Evolutionary conservation across 2,113 vertebrate species (phyloP).

Genomic region (Pionites leucogaster): DNA sequence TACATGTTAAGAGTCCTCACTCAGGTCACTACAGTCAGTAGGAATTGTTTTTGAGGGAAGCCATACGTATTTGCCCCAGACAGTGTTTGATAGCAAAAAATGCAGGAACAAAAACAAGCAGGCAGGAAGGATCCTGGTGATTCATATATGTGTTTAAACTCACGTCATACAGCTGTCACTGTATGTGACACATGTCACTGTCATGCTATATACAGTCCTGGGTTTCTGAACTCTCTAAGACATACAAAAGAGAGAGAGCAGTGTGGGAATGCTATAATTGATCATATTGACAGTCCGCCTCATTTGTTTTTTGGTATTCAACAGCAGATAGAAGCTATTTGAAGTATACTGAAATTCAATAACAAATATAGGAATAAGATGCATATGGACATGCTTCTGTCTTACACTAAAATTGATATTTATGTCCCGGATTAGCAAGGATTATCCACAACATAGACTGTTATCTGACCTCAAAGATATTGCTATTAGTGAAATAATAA

Average conservation of each 20-base stretch:
- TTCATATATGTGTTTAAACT: background rate
- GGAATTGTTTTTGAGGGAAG: background rate
- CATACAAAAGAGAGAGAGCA: rapidly evolving
- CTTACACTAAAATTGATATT: background rate
- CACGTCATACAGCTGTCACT: background rate
- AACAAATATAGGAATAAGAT: background rate
- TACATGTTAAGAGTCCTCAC: background rate
- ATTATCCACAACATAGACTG: background rate
- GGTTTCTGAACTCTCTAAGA: background rate
- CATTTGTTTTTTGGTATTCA: background rate
- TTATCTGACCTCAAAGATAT: background rate
- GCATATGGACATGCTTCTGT: background rate
- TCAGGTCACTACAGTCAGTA: background rate
- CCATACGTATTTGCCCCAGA: background rate
- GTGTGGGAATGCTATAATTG: background rate
- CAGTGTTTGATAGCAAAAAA: background rate
- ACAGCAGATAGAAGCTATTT: background rate
- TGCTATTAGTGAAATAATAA: background rate
- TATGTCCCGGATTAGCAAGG: background rate
- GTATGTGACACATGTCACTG: no score
- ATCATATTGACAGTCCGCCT: background rate
- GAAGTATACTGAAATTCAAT: background rate
- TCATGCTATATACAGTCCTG: background rate
- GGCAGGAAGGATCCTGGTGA: background rate
- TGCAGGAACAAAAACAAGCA: background rate